Base-by-base conservation (phyloP, 2,113 vertebrate genomes). In the Cyprinus carpio region DNA sequence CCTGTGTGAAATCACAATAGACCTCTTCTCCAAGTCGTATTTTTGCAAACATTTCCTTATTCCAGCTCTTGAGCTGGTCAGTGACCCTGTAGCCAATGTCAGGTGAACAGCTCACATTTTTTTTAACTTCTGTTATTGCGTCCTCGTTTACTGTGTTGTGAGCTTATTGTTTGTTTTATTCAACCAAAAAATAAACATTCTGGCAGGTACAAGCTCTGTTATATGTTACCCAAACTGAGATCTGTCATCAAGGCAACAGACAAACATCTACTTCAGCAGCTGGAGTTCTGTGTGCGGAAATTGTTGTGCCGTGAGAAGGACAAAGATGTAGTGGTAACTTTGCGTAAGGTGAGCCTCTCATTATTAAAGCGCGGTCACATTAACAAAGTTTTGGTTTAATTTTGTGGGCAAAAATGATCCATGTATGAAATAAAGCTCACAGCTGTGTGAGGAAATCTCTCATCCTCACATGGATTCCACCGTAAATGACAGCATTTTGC, bases 31-130 rank as follows among this genome's bases (percentile, higher is more conserved):
- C 85, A 97, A 96, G 85, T 97, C 96, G 67, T 99, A 97, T 93
- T 98, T 99, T 93, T 98, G 96, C 93, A 97, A 97, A 93, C 95
- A 98, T 84, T 98, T 98, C 92, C 96, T 98, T 89, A 90, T 96
- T 43, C 95, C 96, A 69, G 95, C 96, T 9, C 95, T 99, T 88
- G 97, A 98, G 87, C 95, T 98, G 87, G 96, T 96, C 82, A 95
- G 95, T 46, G 97, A 99, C 90, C 97, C 97, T 1, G 97, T 98
- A 31, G 97, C 97, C 91, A 99, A 98, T 25, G 97, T 99, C 92
- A 98, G 97, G 97, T 99, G 95, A 86, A 89, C 6, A n/a, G 10
- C 25, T 34, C n/a, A 18, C 51, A 27, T 1, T 31, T 58, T 29
- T 29, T 4, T 6, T 9, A 49, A 65, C 15, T 20, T 29, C 18